These are phyloP conservation scores for Drosophila flavopinicola DNA, from an alignment of 2,888 invertebrate genomes.

Conservation along the genomic window DNA sequence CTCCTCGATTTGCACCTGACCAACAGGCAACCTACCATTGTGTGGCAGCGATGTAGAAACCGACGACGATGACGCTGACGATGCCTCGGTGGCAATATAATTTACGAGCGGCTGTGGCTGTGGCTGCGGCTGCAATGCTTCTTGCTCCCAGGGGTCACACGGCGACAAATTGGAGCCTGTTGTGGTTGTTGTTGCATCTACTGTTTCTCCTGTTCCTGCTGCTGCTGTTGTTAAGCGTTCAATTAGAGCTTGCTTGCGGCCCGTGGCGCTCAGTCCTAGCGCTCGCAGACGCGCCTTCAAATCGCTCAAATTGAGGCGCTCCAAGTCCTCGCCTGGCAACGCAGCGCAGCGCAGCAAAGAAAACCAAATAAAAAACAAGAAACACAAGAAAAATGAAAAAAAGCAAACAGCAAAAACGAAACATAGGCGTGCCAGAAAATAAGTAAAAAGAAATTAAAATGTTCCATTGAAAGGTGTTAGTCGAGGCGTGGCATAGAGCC, in stretches of 20 bases:
- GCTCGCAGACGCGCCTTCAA: constrained; percentile 69
- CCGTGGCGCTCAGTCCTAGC: constrained; percentile 67
- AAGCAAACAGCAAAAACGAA: too few relatives aligned
- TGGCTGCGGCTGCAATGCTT: constrained; percentile 17
- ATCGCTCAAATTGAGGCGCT: constrained; percentile 63
- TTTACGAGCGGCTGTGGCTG: constrained; percentile 48
- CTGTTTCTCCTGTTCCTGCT: constrained; percentile 1
- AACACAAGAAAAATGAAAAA: constrained; percentile 40
- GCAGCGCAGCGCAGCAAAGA: constrained; percentile 13
- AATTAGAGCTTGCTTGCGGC: constrained; percentile 72
- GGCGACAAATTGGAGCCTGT: constrained; percentile 58
- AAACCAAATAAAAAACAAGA: constrained; percentile 24
- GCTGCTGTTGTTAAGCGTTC: constrained; percentile 59
- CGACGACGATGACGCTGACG: background rate
- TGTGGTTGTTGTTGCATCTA: constrained; percentile 18
- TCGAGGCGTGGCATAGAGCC: constrained; percentile 15
- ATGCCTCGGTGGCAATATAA: constrained; percentile 26
- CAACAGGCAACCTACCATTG: constrained; percentile 57
- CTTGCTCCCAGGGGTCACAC: constrained; percentile 21
- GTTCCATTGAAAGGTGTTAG: constrained; percentile 47
- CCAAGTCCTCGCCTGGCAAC: constrained; percentile 47
- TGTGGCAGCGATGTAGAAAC: constrained; percentile 7
- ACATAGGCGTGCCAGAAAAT: constrained; percentile 57
- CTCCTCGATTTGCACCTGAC: constrained; percentile 23
- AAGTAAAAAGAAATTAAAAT: constrained; percentile 49